phyloP scores from a whole-genome alignment of 2,888 invertebrate species.

The Cheilosia urbana region DNA sequence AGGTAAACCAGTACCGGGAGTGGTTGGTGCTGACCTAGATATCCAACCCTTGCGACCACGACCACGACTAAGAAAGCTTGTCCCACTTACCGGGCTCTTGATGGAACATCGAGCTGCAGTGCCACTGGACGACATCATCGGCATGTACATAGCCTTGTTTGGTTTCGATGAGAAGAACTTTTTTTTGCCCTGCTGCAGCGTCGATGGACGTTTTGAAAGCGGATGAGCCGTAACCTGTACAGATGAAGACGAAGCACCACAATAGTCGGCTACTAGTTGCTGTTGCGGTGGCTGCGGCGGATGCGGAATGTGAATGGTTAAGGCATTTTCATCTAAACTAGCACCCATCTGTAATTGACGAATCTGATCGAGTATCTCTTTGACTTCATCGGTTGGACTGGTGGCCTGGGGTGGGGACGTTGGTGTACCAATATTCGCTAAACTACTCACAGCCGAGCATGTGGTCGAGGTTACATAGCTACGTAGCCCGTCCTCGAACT shows the following conservation, averaged over 20 bases:
- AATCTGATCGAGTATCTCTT: constrained; percentile 89
- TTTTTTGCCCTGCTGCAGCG: constrained; percentile 81
- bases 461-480: constrained; percentile 84
- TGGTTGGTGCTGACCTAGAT: constrained; percentile 92
- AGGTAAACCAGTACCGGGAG: constrained; percentile 88
- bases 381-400: constrained; percentile 91
- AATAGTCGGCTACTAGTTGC: constrained; percentile 62
- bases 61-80: constrained; percentile 81
- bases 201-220: constrained; percentile 79
- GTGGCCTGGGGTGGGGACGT: constrained; percentile 92
- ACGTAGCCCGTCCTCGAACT: constrained; percentile 80
- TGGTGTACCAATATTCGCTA: constrained; percentile 88
- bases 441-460: constrained; percentile 88
- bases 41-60: constrained; percentile 86
- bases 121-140: constrained; percentile 84
- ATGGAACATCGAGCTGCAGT: constrained; percentile 78
- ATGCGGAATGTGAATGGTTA: constrained; percentile 76
- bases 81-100: constrained; percentile 82
- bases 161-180: constrained; percentile 85
- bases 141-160: constrained; percentile 89
- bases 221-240: constrained; percentile 68
- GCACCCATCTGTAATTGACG: constrained; percentile 86
- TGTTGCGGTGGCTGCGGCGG: constrained; percentile 41
- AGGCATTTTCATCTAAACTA: constrained; percentile 82
- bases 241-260: constrained; percentile 54